Conservation (phyloP, 2,113 vertebrate genomes). For the Poecile atricapillus region DNA sequence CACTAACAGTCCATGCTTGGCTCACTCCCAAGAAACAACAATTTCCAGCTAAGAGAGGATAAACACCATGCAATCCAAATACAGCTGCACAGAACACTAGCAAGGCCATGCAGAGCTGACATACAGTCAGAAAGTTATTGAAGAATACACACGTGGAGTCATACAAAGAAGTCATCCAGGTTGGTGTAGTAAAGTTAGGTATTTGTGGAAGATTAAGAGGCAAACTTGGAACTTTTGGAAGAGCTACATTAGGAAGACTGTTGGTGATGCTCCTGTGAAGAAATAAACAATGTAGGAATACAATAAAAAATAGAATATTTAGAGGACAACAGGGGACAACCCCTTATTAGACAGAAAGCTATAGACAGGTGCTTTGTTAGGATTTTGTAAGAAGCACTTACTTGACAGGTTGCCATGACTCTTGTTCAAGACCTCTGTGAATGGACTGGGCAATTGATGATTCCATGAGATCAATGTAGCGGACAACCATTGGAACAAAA, state of each 20-base stretch:
- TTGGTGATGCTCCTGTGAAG: slow-evolving; percentile 93
- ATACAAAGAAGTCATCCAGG: slow-evolving; percentile 94
- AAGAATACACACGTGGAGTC: slow-evolving; percentile 95
- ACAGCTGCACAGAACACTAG: slow-evolving; percentile 72
- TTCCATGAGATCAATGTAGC: slow-evolving; percentile 98
- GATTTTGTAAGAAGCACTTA: slow-evolving; percentile 69
- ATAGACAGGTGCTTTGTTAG: not conserved
- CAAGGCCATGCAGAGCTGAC: slow-evolving; percentile 80
- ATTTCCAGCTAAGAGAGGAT: slow-evolving; percentile 50
- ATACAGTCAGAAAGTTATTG: slow-evolving; percentile 71
- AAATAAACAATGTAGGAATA: slow-evolving; percentile 79
- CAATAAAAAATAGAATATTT: slow-evolving; percentile 71
- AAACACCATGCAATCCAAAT: slow-evolving; percentile 76
- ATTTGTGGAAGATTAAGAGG: slow-evolving; percentile 94
- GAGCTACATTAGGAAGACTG: slow-evolving; percentile 94
- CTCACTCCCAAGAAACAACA: slow-evolving; percentile 57
- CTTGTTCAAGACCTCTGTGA: slow-evolving; percentile 94
- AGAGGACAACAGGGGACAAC: slow-evolving; percentile 53
- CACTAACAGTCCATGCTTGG: slow-evolving; percentile 66
- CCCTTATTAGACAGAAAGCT: slow-evolving; percentile 42
- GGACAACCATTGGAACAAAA: slow-evolving; percentile 91
- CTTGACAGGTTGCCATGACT: slow-evolving; percentile 97
- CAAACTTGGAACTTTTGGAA: slow-evolving; percentile 96
- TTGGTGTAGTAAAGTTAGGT: slow-evolving; percentile 90
- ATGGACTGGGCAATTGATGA: slow-evolving; percentile 97